phyloP scores from a whole-genome alignment of 1,140 invertebrate genomes.

The Sinonovacula constricta region DNA sequence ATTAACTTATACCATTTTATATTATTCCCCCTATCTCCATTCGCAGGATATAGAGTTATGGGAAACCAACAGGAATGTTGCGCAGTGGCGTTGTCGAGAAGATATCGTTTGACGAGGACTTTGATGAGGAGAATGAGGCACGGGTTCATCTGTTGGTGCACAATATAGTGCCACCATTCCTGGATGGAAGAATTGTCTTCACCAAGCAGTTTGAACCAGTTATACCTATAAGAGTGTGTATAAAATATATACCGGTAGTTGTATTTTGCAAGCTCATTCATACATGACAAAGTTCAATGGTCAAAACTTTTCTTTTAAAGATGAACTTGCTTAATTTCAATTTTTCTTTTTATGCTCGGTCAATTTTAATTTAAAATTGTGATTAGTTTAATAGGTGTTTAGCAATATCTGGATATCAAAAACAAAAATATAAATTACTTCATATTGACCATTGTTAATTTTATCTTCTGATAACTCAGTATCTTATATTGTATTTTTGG shows the following conservation, averaged over 20 bases:
- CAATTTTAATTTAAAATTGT: too few relatives aligned
- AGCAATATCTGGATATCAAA: too few relatives aligned
- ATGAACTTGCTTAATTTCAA: too few relatives aligned
- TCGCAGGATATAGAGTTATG: slow-evolving; percentile 96
- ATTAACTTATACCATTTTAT: not conserved
- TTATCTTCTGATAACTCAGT: too few relatives aligned
- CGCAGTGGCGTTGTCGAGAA: slow-evolving; percentile 96
- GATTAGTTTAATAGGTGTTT: too few relatives aligned
- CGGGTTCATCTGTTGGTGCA: slow-evolving; percentile 97
- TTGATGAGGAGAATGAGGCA: slow-evolving; percentile 94
- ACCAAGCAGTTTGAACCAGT: slow-evolving; percentile 99
- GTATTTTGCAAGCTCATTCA: not conserved
- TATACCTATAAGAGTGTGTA: slow-evolving; percentile 87
- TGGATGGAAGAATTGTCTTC: slow-evolving; percentile 99
- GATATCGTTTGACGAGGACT: slow-evolving; percentile 93
- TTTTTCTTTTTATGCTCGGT: too few relatives aligned
- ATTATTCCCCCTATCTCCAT: not conserved
- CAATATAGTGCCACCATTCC: slow-evolving; percentile 98
- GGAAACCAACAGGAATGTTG: slow-evolving; percentile 99
- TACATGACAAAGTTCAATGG: too few relatives aligned
- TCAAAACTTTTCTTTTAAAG: too few relatives aligned
- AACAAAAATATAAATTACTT: too few relatives aligned
- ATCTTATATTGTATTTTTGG: too few relatives aligned
- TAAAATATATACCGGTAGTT: not conserved
- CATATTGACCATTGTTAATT: too few relatives aligned